These are phyloP conservation scores for Lordiphosa collinella DNA, from an alignment of 1,140 invertebrate species.

Conservation along the genomic window DNA sequence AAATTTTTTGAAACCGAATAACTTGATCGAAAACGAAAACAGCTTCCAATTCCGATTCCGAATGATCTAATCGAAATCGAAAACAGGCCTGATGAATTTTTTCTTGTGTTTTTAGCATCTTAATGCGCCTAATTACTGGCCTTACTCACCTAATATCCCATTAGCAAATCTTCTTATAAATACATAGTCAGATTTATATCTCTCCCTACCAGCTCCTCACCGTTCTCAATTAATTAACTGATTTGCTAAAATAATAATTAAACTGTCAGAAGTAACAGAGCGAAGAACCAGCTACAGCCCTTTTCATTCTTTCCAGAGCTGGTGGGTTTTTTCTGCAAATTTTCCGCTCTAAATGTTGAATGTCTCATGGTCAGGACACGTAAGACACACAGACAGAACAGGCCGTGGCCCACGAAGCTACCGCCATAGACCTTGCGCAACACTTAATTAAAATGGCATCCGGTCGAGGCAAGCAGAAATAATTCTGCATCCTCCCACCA, in stretches of 20 bases:
- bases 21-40: no score
- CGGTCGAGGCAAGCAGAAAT: slow-evolving; percentile 50
- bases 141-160: no score
- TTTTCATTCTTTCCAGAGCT: slow-evolving; percentile 5
- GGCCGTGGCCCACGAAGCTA: slow-evolving; percentile 2
- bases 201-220: slow-evolving; percentile 3
- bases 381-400: slow-evolving; percentile 25
- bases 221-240: slow-evolving; percentile 64
- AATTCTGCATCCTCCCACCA: slow-evolving; percentile 23
- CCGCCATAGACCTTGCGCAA: slow-evolving; percentile 43
- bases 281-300: slow-evolving; percentile 22
- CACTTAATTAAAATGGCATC: slow-evolving; percentile 74
- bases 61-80: no score
- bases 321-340: slow-evolving; percentile 10
- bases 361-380: slow-evolving; percentile 42
- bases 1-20: no score
- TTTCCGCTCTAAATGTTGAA: slow-evolving; percentile 62
- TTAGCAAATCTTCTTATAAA: no score
- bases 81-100: no score
- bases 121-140: no score
- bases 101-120: no score
- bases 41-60: no score
- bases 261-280: slow-evolving; percentile 55
- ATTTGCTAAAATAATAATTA: slow-evolving; percentile 69
- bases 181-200: neutral